Conservation (phyloP, 2,888 invertebrate genomes). For the Rhimphoctona megacephalus region DNA sequence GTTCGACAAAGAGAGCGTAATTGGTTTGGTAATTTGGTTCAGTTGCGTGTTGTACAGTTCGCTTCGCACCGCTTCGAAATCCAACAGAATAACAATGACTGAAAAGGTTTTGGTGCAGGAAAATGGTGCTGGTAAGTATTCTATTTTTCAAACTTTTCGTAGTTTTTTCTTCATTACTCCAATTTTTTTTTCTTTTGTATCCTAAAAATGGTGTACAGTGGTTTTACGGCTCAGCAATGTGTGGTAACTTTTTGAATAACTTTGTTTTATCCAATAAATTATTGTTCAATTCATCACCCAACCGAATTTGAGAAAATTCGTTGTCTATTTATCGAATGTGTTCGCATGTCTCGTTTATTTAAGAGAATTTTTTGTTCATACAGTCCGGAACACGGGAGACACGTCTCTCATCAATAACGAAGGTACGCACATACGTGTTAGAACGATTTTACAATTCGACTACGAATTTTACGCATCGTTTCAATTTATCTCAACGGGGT, state of each 20-base stretch:
- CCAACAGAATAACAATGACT: conserved; percentile 95
- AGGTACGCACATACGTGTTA: conserved; percentile 85
- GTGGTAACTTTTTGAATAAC: conserved; percentile 20
- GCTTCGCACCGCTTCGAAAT: conserved; percentile 96
- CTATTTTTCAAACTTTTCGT: conserved; percentile 30
- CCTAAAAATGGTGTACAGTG: not conserved
- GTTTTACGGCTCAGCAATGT: not conserved
- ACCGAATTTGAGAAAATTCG: conserved; percentile 1
- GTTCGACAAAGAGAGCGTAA: conserved; percentile 95
- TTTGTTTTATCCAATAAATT: not conserved
- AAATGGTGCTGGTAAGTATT: conserved; percentile 88
- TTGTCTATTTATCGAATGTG: conserved; percentile 20
- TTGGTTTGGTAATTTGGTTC: conserved; percentile 97
- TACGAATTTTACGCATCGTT: conserved; percentile 49
- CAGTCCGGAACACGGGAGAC: conserved; percentile 86
- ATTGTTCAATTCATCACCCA: not conserved
- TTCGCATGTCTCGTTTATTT: conserved; percentile 56
- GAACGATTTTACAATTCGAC: conserved; percentile 53
- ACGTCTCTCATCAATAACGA: conserved; percentile 87
- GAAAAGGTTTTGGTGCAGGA: conserved; percentile 92
- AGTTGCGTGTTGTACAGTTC: conserved; percentile 98
- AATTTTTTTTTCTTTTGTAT: conserved; percentile 55
- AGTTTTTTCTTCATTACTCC: conserved; percentile 48
- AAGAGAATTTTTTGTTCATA: conserved; percentile 77
- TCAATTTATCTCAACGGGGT: not conserved